Percentiles rank a stretch among this genome's conserved stretches.
Evolutionary conservation across 2,888 invertebrate genomes (phyloP).

Genomic region (Xestia ashworthii): DNA sequence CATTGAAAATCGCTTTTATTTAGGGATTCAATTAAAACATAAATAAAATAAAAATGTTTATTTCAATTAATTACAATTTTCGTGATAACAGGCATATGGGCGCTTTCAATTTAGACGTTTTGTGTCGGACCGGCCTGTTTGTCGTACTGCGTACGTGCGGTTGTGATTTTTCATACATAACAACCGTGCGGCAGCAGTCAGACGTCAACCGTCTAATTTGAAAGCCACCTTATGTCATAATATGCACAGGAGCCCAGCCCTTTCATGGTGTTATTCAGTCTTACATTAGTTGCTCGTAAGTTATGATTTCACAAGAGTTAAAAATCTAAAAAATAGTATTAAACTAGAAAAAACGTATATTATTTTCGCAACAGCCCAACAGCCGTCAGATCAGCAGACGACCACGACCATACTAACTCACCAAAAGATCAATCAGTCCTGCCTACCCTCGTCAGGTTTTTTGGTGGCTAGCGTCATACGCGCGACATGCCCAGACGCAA

Average conservation of each 20-base stretch:
- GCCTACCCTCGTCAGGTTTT: slow-evolving; percentile 70
- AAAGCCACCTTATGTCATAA: too few relatives aligned
- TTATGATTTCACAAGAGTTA: not conserved
- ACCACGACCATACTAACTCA: slow-evolving; percentile 1
- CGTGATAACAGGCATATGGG: not conserved
- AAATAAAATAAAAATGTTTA: too few relatives aligned
- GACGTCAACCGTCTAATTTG: too few relatives aligned
- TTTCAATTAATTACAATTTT: not conserved
- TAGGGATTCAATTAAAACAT: not conserved
- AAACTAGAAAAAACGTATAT: not conserved
- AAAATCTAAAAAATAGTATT: not conserved
- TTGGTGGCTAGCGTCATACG: slow-evolving; percentile 52
- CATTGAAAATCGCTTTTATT: not conserved
- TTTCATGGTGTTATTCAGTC: not conserved
- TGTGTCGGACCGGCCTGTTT: too few relatives aligned
- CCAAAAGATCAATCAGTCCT: slow-evolving; percentile 50
- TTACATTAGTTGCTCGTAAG: not conserved
- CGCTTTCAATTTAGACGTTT: too few relatives aligned
- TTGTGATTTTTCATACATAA: too few relatives aligned
- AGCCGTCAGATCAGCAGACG: slow-evolving; percentile 1
- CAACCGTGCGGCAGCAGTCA: too few relatives aligned
- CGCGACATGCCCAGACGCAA: slow-evolving; percentile 73
- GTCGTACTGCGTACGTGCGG: too few relatives aligned
- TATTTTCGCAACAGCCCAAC: slow-evolving; percentile 2
- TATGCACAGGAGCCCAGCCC: too few relatives aligned